Evolutionary conservation across 2,113 vertebrate species (phyloP), one percentile per base, ranked within the genome.

Genomic region (Spea bombifrons): DNA sequence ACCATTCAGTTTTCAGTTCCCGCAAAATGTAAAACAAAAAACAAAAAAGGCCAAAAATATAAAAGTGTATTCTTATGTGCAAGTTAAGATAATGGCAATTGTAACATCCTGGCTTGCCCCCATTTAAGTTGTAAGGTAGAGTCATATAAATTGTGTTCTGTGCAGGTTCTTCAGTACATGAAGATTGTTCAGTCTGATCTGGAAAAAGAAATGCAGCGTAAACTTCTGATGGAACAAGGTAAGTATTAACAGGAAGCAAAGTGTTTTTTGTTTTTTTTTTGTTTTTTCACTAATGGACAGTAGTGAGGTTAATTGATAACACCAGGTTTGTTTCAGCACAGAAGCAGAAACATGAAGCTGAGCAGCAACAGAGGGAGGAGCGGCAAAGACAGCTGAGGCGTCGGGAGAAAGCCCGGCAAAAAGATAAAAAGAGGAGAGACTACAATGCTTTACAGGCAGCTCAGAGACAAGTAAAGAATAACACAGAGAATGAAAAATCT

Each of bases 101-200:
- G 10, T 53, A 53, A 53, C 10, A 2, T 2, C 10, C 50, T 52
- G 10, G 5, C 50, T 52, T 7, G 50, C 50, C 50, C 10, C 50
- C 50, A 52, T 52, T n/a, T n/a, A 52, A 52, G 10, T 0, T 52
- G 10, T 52, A 52, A 52, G n/a, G n/a, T 52, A 52, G 5, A 52
- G 10, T 52, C 50, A 53, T 12, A 59, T 13, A 4, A 59, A 8
- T 30, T 59, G 7, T 59, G 55, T 12, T 6, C 75, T 71, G 80
- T 69, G 45, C 84, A 99, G 97, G 97, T 99, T 8, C 87, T 99
- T 82, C 93, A 96, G 86, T 92, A 97, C 85, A 98, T 98, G 96
- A 96, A 89, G 82, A 85, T 76, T 0, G 82, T 98, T 71, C 95
- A 99, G 85, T 95, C 93, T 0, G 94, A 97, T 67, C 92, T 93